Evolutionary conservation across 2,797 vertebrate genomes (phyloP).

Genomic region (Melanotaenia pygmaea): DNA sequence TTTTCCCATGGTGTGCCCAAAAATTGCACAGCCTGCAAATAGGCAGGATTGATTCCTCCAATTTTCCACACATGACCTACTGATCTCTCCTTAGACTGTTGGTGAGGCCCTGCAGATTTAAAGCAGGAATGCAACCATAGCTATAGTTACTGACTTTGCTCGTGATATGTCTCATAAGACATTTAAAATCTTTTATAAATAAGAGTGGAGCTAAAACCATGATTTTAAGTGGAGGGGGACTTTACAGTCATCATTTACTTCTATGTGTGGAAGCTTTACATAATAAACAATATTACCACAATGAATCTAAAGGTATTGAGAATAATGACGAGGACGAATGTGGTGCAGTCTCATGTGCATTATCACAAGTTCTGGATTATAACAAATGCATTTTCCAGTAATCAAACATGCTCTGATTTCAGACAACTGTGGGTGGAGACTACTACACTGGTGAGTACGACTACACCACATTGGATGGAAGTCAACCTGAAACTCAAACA

Average conservation of each 20-base stretch:
- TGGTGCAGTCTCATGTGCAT: not conserved
- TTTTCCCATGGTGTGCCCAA: not conserved
- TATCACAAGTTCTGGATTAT: not conserved
- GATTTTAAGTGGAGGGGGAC: not conserved
- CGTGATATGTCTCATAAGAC: not conserved
- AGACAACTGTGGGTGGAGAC: constrained; percentile 84
- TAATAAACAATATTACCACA: not conserved
- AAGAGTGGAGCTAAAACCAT: not conserved
- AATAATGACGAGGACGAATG: not conserved
- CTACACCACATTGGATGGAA: constrained; percentile 85
- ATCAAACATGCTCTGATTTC: constrained; percentile 21
- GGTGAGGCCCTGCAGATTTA: not conserved
- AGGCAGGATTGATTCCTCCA: not conserved
- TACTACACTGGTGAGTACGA: constrained; percentile 86
- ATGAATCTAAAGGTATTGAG: not conserved
- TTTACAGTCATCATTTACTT: not conserved
- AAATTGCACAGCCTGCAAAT: not conserved
- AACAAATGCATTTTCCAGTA: not conserved
- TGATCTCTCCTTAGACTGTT: not conserved
- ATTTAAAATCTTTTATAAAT: not conserved
- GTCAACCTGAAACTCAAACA: constrained; percentile 85
- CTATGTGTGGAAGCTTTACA: not conserved
- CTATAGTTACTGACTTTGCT: not conserved
- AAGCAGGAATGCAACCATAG: not conserved
- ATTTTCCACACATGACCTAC: not conserved